A percentile compares a stretch with the other conserved stretches of the same genome.
Conservation (phyloP, 2,797 vertebrate genomes). For the Sphaeramia orbicularis region DNA sequence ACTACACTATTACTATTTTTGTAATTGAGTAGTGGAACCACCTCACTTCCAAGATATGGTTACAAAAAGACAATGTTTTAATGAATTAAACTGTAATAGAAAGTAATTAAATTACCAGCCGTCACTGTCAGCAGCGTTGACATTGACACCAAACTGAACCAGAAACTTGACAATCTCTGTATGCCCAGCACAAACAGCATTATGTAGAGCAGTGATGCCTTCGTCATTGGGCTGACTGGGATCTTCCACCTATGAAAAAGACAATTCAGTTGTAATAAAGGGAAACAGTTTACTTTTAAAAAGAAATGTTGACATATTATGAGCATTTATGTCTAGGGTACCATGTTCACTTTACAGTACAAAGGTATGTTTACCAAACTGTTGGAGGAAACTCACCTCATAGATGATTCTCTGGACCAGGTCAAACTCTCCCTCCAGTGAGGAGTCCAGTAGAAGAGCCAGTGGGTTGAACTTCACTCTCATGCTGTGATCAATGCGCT, state of each 20-base stretch:
- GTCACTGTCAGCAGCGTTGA: conserved; percentile 97
- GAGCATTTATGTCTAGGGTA: neutral
- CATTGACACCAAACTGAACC: conserved; percentile 96
- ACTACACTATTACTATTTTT: too few species aligned
- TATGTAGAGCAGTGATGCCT: conserved; percentile 97
- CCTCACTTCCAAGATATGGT: too few species aligned
- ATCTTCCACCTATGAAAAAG: conserved; percentile 90
- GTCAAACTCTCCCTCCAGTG: conserved; percentile 97
- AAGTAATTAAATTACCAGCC: conserved; percentile 89
- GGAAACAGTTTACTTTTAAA: neutral
- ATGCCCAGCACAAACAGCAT: conserved; percentile 96
- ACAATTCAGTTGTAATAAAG: neutral
- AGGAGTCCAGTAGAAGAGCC: conserved; percentile 95
- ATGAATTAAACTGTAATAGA: too few species aligned
- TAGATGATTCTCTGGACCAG: conserved; percentile 98
- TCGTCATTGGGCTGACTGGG: conserved; percentile 97
- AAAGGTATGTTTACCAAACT: too few species aligned
- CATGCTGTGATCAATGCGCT: conserved; percentile 94
- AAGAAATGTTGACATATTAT: neutral
- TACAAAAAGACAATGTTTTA: too few species aligned
- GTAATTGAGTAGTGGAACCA: too few species aligned
- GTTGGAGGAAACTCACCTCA: conserved; percentile 84
- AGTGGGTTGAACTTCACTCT: conserved; percentile 97
- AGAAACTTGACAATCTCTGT: conserved; percentile 97
- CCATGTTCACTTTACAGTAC: too few species aligned